phyloP scores from a whole-genome alignment of 2,888 invertebrate species.

The Phengaris arion region DNA sequence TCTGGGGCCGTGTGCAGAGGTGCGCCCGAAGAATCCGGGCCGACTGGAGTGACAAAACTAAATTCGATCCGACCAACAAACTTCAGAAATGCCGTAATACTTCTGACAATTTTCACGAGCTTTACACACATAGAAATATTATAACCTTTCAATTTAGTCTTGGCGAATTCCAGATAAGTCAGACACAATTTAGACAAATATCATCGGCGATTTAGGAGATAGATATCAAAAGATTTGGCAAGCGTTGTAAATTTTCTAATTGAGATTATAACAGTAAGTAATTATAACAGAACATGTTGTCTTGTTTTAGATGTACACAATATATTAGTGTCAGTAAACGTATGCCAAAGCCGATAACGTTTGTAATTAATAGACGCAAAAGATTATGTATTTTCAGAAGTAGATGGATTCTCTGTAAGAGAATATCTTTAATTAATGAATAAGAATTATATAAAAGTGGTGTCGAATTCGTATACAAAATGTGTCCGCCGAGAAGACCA shows the following conservation, averaged over 20 bases:
- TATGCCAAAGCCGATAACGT: slow-evolving; percentile 17
- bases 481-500: not conserved
- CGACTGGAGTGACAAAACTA: slow-evolving; percentile 79
- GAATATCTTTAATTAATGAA: not conserved
- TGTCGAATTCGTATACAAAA: not conserved
- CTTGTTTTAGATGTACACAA: not conserved
- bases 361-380: slow-evolving; percentile 21
- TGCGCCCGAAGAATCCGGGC: slow-evolving; percentile 70
- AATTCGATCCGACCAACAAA: slow-evolving; percentile 74
- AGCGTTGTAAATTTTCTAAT: slow-evolving; percentile 20
- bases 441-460: not conserved
- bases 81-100: slow-evolving; percentile 56
- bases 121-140: slow-evolving; percentile 33
- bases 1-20: slow-evolving; percentile 75
- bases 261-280: slow-evolving; percentile 21
- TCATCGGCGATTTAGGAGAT: slow-evolving; percentile 27
- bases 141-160: too few species aligned
- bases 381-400: slow-evolving; percentile 3
- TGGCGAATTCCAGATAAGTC: not conserved
- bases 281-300: too few species aligned
- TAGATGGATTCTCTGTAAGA: not conserved
- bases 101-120: slow-evolving; percentile 45
- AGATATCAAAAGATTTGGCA: slow-evolving; percentile 27
- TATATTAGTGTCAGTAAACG: slow-evolving; percentile 19
- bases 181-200: not conserved